phyloP scores from a whole-genome alignment of 2,888 invertebrate species.

The Pyrochroa serraticornis region DNA sequence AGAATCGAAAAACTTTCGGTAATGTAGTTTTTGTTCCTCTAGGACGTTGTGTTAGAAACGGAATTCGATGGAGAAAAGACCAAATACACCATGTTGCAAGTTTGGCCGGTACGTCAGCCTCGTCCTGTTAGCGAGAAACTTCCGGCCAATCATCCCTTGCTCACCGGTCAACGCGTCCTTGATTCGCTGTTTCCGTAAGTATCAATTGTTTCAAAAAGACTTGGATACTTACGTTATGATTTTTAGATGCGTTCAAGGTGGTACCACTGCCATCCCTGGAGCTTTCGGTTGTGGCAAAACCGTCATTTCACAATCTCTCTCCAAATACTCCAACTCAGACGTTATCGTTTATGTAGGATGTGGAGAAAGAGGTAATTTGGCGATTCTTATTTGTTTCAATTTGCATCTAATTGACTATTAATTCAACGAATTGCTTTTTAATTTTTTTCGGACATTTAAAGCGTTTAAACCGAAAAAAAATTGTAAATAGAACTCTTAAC shows the following conservation, averaged over 20 bases:
- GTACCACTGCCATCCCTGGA: slow-evolving; percentile 98
- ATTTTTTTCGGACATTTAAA: too few species aligned
- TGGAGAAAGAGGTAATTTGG: slow-evolving; percentile 82
- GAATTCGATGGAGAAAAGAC: slow-evolving; percentile 97
- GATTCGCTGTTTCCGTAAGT: slow-evolving; percentile 97
- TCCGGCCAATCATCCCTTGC: slow-evolving; percentile 96
- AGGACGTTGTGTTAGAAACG: slow-evolving; percentile 96
- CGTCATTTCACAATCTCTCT: slow-evolving; percentile 98
- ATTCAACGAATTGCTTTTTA: too few species aligned
- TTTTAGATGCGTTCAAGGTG: slow-evolving; percentile 92
- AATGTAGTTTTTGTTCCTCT: slow-evolving; percentile 25
- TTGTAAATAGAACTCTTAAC: too few species aligned
- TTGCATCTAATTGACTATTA: too few species aligned
- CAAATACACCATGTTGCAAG: slow-evolving; percentile 95
- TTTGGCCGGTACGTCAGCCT: slow-evolving; percentile 99
- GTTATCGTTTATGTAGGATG: slow-evolving; percentile 99
- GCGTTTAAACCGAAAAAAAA: too few species aligned
- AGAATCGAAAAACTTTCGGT: neutral
- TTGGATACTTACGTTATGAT: neutral
- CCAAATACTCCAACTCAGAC: slow-evolving; percentile 99
- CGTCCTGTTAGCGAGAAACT: slow-evolving; percentile 97
- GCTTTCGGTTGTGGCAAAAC: slow-evolving; percentile 99
- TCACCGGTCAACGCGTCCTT: slow-evolving; percentile 97
- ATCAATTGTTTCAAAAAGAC: slow-evolving; percentile 2
- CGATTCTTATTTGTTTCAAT: too few species aligned